Conservation (phyloP, 2,888 invertebrate genomes). For the Nyleta sp. region DNA sequence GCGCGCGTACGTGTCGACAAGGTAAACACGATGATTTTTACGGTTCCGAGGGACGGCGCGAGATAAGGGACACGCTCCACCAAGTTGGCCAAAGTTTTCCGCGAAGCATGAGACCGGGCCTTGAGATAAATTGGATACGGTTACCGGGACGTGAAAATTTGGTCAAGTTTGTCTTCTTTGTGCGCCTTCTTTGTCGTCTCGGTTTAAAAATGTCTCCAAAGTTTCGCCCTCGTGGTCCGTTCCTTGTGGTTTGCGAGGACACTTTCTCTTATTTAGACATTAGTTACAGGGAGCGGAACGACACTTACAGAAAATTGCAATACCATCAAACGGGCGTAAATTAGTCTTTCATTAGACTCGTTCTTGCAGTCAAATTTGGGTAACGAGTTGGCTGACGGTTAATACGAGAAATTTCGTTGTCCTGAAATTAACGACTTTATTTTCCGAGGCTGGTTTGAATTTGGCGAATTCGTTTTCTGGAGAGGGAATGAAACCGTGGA, state of each 20-base stretch:
- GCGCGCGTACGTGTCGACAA: slow-evolving; percentile 28
- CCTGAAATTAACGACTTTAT: slow-evolving; percentile 28
- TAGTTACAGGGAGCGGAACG: slow-evolving; percentile 30
- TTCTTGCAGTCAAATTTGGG: slow-evolving; percentile 40
- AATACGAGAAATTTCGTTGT: slow-evolving; percentile 37
- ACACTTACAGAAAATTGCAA: too few species aligned
- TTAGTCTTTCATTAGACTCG: slow-evolving; percentile 47
- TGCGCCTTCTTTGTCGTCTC: too few species aligned
- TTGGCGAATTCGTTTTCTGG: slow-evolving; percentile 9
- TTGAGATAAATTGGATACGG: slow-evolving; percentile 20
- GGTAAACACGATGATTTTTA: slow-evolving; percentile 29
- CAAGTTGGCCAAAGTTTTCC: slow-evolving; percentile 12
- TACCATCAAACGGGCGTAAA: slow-evolving; percentile 28
- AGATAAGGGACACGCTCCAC: too few species aligned
- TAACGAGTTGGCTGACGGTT: slow-evolving; percentile 29
- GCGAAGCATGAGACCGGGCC: slow-evolving; percentile 27
- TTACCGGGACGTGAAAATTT: slow-evolving; percentile 24
- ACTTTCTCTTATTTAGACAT: slow-evolving; percentile 40
- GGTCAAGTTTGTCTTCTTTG: slow-evolving; percentile 17
- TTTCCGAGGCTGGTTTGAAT: background rate
- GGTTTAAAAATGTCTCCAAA: slow-evolving; percentile 26
- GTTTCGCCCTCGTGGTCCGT: background rate
- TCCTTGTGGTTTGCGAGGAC: background rate
- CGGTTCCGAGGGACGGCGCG: background rate
- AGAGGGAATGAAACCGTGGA: too few species aligned